phyloP scores from a whole-genome alignment of 2,888 invertebrate species.

The Chrysotoxum bicinctum region DNA sequence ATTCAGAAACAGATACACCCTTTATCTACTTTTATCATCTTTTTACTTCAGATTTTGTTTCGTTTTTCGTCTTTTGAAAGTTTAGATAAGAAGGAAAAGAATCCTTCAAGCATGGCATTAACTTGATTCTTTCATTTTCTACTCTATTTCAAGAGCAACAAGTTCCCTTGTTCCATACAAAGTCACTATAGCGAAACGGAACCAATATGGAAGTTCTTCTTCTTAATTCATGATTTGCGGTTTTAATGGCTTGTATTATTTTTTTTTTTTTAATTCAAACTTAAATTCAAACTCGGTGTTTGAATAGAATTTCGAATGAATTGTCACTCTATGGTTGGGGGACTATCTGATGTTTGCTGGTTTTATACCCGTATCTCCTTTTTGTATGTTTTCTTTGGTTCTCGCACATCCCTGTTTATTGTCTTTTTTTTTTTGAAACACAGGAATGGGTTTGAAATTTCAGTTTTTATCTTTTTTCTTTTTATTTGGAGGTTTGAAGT shows the following conservation, averaged over 20 bases:
- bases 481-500: background rate
- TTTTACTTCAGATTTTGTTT: slow-evolving; percentile 27
- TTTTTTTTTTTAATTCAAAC: background rate
- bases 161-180: slow-evolving; percentile 35
- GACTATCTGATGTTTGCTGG: slow-evolving; percentile 39
- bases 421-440: background rate
- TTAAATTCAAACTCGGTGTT: background rate
- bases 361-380: slow-evolving; percentile 2
- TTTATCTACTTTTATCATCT: slow-evolving; percentile 60
- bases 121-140: slow-evolving; percentile 35
- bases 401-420: slow-evolving; percentile 19
- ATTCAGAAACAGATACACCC: background rate
- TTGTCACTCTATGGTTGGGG: slow-evolving; percentile 45
- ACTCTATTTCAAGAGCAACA: slow-evolving; percentile 51
- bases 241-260: slow-evolving; percentile 42
- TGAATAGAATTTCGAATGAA: slow-evolving; percentile 37
- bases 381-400: background rate
- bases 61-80: slow-evolving; percentile 17
- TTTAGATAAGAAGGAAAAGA: slow-evolving; percentile 6
- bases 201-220: slow-evolving; percentile 42
- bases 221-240: slow-evolving; percentile 38
- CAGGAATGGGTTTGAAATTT: background rate
- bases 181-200: slow-evolving; percentile 56
- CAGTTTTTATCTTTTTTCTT: background rate
- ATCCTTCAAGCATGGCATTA: slow-evolving; percentile 62